Percentiles rank a stretch among this genome's conserved stretches.
These are phyloP conservation scores for Dendrocopos noguchii DNA, from an alignment of 2,113 vertebrate species.

Conservation along the genomic window DNA sequence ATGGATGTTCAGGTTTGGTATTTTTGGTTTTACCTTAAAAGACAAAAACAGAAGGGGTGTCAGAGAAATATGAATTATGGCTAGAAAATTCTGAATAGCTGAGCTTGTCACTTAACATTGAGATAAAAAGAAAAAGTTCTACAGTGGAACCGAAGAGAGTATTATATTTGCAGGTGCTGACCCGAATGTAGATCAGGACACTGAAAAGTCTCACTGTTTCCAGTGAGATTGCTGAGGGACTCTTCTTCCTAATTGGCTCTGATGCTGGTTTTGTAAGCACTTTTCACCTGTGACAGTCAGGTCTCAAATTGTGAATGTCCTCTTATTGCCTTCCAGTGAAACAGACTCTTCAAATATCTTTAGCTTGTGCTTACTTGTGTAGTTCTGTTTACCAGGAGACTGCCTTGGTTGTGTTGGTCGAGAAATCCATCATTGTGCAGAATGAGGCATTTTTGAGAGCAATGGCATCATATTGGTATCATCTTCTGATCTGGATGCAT, in stretches of 20 bases:
- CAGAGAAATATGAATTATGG: not conserved
- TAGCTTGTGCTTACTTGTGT: constrained; percentile 26
- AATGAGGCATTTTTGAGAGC: constrained; percentile 47
- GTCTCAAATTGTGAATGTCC: constrained; percentile 46
- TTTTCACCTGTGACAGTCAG: constrained; percentile 54
- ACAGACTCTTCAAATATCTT: constrained; percentile 54
- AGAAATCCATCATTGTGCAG: constrained; percentile 19
- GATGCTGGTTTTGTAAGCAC: constrained; percentile 55
- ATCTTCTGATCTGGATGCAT: constrained; percentile 32
- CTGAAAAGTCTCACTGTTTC: constrained; percentile 1
- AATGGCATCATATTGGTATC: constrained; percentile 39
- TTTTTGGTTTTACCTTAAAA: constrained; percentile 30
- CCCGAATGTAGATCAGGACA: not conserved
- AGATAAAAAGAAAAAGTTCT: not conserved
- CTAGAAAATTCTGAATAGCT: not conserved
- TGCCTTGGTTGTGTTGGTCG: constrained; percentile 39
- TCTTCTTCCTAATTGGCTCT: constrained; percentile 48
- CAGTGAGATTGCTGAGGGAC: constrained; percentile 6
- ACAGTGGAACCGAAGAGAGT: constrained; percentile 2
- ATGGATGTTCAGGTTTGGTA: constrained; percentile 21
- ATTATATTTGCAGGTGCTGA: not conserved
- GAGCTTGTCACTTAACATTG: not conserved
- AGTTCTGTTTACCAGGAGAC: constrained; percentile 40
- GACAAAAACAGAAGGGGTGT: not conserved
- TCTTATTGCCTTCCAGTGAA: constrained; percentile 62